Conservation (phyloP, 2,797 vertebrate species). For the Tachyglossus aculeatus region DNA sequence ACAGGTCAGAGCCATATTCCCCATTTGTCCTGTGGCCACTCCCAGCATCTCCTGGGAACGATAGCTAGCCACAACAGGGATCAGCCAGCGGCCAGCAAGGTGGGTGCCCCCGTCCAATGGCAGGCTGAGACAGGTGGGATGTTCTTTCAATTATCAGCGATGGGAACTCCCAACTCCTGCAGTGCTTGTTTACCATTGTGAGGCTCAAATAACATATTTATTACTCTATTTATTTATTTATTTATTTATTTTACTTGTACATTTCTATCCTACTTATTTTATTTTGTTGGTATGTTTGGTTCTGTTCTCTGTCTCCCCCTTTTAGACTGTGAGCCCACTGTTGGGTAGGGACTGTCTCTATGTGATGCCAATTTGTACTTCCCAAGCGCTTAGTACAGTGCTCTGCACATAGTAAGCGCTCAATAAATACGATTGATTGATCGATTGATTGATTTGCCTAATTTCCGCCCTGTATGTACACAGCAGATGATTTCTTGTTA, state of each 20-base stretch:
- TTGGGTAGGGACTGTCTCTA: no score
- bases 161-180: background rate
- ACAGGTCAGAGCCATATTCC: background rate
- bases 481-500: background rate
- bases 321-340: no score
- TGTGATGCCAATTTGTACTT: no score
- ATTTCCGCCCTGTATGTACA: background rate
- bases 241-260: no score
- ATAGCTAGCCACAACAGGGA: background rate
- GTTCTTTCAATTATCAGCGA: background rate
- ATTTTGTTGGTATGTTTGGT: no score
- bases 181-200: slow-evolving; percentile 1
- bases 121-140: background rate
- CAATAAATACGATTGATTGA: no score
- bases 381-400: no score
- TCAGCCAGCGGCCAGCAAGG: background rate
- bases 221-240: no score
- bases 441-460: no score
- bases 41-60: background rate
- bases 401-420: no score
- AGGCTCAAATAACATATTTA: slow-evolving; percentile 9
- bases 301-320: no score
- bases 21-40: background rate
- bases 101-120: background rate
- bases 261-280: no score